Percentiles rank a stretch among this genome's conserved stretches.
These are phyloP conservation scores for Embiotoca jacksoni DNA, from an alignment of 2,113 vertebrate genomes.

Conservation along the genomic window DNA sequence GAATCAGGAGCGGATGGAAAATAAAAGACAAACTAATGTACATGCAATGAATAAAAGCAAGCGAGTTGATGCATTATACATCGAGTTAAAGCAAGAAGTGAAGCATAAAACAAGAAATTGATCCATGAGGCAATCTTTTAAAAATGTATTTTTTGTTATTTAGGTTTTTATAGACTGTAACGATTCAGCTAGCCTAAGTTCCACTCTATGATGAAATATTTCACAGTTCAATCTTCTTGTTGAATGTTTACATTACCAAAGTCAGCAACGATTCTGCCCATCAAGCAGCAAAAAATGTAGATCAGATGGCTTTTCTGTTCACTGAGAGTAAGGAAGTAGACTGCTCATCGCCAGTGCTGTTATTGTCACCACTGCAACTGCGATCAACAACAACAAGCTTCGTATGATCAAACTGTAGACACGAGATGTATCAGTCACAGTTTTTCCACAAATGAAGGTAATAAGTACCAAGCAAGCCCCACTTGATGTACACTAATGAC, in stretches of 20 bases:
- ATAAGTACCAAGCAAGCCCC: constrained; percentile 17
- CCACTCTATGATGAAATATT: not conserved
- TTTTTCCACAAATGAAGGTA: constrained; percentile 25
- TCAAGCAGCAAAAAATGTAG: not conserved
- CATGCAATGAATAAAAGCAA: not conserved
- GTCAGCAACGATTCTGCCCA: not conserved
- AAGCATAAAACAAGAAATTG: not conserved
- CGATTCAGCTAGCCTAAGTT: not conserved
- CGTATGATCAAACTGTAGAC: constrained; percentile 9
- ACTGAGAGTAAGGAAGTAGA: not conserved
- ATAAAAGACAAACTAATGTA: not conserved
- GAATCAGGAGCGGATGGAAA: constrained; percentile 1
- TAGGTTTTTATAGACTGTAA: not conserved
- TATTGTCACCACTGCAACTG: not conserved
- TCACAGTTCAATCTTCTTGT: too few relatives aligned
- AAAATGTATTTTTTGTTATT: not conserved
- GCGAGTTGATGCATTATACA: not conserved
- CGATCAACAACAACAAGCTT: constrained; percentile 9
- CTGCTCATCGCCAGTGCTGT: not conserved
- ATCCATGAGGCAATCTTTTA: not conserved
- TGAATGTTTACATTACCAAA: constrained; percentile 8
- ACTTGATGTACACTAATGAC: constrained; percentile 30
- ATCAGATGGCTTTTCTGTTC: not conserved
- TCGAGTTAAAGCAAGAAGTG: not conserved
- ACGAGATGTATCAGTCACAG: constrained; percentile 10